These are phyloP conservation scores for Donacobius atricapilla DNA, from an alignment of 2,113 vertebrate species.

Conservation along the genomic window DNA sequence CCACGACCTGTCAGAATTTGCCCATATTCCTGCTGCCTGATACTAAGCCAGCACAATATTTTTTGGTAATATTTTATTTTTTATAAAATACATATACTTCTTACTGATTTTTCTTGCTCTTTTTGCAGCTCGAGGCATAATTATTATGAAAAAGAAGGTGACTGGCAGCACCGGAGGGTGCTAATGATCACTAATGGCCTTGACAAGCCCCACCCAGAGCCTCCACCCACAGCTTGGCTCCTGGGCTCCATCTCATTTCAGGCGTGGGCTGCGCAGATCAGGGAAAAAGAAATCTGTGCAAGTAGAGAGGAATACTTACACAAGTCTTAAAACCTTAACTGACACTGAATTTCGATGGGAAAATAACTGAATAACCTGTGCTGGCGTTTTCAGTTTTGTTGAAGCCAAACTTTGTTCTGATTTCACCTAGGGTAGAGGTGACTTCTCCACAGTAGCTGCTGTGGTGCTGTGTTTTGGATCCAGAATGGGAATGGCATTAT, in stretches of 20 bases:
- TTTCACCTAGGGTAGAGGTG: background rate
- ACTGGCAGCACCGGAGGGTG: background rate
- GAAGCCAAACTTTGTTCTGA: background rate
- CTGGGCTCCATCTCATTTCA: background rate
- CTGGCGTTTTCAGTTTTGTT: background rate
- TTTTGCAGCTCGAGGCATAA: background rate
- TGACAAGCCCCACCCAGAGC: background rate
- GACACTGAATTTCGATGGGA: background rate
- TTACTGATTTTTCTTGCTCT: background rate
- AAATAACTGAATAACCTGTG: background rate
- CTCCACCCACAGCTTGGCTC: background rate
- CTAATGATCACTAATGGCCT: background rate
- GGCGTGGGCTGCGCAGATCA: accelerated
- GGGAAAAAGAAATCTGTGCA: background rate
- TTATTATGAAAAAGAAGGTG: background rate
- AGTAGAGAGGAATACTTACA: background rate
- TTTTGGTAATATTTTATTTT: background rate
- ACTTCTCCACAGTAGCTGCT: background rate
- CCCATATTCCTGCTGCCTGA: background rate
- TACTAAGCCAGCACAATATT: background rate
- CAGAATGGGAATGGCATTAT: background rate
- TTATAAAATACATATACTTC: background rate
- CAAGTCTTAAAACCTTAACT: background rate
- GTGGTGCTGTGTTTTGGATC: background rate
- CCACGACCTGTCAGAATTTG: background rate